Evolutionary conservation across 2,888 invertebrate genomes (phyloP).

Genomic region (Encarsia formosa): DNA sequence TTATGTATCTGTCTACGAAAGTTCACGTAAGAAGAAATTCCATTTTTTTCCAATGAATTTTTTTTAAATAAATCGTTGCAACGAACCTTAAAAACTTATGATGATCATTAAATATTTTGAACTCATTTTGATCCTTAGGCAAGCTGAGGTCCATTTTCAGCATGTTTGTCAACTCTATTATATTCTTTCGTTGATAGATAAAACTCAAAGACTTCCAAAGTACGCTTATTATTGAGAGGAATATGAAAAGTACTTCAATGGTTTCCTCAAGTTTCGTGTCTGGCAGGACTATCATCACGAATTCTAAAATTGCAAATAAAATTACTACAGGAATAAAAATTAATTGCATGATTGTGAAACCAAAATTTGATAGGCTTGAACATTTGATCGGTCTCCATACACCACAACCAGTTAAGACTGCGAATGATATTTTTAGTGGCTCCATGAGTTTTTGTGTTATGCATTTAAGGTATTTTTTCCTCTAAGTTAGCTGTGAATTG

Average conservation of each 20-base stretch:
- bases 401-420: constrained; percentile 1
- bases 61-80: not conserved
- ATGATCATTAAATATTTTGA: not conserved
- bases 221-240: constrained; percentile 3
- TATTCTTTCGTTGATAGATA: not conserved
- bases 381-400: constrained; percentile 2
- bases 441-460: too few relatives aligned
- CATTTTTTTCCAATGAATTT: not conserved
- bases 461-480: too few relatives aligned
- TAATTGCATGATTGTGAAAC: not conserved
- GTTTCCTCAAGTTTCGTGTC: constrained; percentile 4
- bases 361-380: not conserved
- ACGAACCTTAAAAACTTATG: constrained; percentile 7
- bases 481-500: too few relatives aligned
- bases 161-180: not conserved
- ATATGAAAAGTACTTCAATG: constrained; percentile 2
- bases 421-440: not conserved
- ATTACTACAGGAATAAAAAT: not conserved
- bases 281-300: constrained; percentile 1
- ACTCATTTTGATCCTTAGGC: not conserved
- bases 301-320: constrained; percentile 1
- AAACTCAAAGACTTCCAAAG: constrained; percentile 8
- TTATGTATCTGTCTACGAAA: constrained; percentile 1
- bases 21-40: not conserved
- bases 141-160: not conserved